Evolutionary conservation across 2,797 vertebrate species (phyloP), one percentile per base, ranked within the genome.

Genomic region (Nyctibius grandis): DNA sequence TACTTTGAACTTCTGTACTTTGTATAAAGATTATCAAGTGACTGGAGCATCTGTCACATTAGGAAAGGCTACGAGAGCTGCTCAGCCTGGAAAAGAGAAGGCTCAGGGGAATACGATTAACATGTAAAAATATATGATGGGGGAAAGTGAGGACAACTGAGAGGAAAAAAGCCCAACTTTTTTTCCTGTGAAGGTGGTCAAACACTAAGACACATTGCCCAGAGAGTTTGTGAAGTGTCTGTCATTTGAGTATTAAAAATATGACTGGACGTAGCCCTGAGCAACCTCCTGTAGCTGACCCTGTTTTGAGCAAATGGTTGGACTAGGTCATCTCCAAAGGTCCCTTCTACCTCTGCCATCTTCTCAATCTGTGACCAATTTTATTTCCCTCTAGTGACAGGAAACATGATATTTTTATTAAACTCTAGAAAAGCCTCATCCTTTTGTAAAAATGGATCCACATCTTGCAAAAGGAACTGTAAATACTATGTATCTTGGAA

Each of bases 101-200:
- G 11, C 18, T 50, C 40, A 16, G 8, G n/a, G 23, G 20, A 75
- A 59, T 48, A 16, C 0, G 0, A 36, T 21, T 18, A 57, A 45
- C 25, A 14, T 38, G 25, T 50, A 5, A 56, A 92, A 78, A 77
- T 54, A 28, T 22, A 14, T 45, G 8, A 42, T 42, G 26, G 7
- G 14, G 79, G 11, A 19, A 11, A 34, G 7, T 34, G 88, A 57
- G 23, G 28, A 40, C 21, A 84, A 63, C 8, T 57, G 29, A 68
- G 3, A n/a, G n/a, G 11, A 16, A 0, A 23, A 65, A 64, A 65
- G 34, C 2, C 2, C 14, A 36, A 25, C 1, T 29, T 11, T 15
- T 69, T 65, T 34, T n/a, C 13, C 21, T 45, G 19, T 63, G 31
- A 56, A 40, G 15, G 9, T 29, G 6, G 33, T 50, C 23, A 51